phyloP scores from a whole-genome alignment of 1,140 invertebrate species.

The Cardiocondyla obscurior region DNA sequence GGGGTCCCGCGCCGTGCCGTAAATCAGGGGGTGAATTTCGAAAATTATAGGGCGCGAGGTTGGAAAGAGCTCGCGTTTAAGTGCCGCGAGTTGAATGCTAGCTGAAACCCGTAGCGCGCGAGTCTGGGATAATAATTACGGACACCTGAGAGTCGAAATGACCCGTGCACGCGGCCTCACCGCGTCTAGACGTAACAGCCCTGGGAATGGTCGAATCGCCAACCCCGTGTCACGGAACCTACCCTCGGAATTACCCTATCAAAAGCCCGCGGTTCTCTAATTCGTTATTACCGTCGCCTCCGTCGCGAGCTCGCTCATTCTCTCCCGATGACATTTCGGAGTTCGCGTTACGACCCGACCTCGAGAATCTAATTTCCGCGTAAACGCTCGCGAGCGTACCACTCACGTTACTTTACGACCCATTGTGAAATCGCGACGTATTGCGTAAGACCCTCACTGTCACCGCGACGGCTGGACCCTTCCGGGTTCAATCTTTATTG shows the following conservation, averaged over 20 bases:
- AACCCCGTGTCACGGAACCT: conserved; percentile 71
- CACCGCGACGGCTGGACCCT: not conserved
- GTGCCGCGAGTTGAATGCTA: conserved; percentile 67
- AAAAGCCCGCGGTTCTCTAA: conserved; percentile 70
- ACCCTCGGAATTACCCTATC: conserved; percentile 77
- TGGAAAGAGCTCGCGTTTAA: conserved; percentile 69
- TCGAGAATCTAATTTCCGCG: conserved; percentile 36
- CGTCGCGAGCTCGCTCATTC: conserved; percentile 25
- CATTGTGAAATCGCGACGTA: not conserved
- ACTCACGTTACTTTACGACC: not conserved
- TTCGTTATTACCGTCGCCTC: conserved; percentile 64
- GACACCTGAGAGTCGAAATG: conserved; percentile 81
- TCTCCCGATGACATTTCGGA: conserved; percentile 21
- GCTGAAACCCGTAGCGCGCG: conserved; percentile 49
- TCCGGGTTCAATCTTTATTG: not conserved
- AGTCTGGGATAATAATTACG: conserved; percentile 77
- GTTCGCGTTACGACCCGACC: conserved; percentile 24
- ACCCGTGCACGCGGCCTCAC: conserved; percentile 60
- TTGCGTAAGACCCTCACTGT: not conserved
- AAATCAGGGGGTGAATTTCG: conserved; percentile 78
- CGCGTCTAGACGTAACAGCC: conserved; percentile 78
- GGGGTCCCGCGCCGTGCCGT: conserved; percentile 51
- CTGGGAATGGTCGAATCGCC: conserved; percentile 71
- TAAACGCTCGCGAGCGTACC: conserved; percentile 39
- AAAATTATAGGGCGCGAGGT: conserved; percentile 79